phyloP scores from a whole-genome alignment of 2,113 vertebrate species.

The Delphinus delphis region DNA sequence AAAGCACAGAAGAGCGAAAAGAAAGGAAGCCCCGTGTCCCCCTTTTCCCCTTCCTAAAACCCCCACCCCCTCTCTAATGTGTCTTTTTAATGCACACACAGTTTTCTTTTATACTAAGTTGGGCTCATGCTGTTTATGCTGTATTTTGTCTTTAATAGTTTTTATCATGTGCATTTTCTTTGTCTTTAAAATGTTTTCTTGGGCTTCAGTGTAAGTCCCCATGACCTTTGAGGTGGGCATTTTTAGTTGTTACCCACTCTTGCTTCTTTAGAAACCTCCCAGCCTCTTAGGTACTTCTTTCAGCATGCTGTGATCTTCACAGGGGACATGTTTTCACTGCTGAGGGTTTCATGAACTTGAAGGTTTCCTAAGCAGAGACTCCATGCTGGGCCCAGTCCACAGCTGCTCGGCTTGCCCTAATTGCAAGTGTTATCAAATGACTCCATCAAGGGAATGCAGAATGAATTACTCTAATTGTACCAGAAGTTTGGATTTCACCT shows the following conservation, averaged over 20 bases:
- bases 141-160: too few species aligned
- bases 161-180: too few species aligned
- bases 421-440: background rate
- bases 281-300: background rate
- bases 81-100: background rate
- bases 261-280: background rate
- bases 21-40: background rate
- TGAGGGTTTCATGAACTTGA: background rate
- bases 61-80: too few species aligned
- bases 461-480: background rate
- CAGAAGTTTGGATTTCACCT: conserved; percentile 11
- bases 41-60: rapidly evolving
- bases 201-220: background rate
- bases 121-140: background rate
- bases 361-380: background rate
- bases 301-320: background rate
- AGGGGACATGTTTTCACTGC: background rate
- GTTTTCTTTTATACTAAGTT: background rate
- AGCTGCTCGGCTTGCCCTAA: background rate
- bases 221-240: background rate
- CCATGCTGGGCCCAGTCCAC: background rate
- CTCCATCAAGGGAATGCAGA: conserved; percentile 28
- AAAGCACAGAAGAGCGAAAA: background rate
- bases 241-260: background rate
- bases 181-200: background rate